Base-by-base conservation (phyloP, 2,113 vertebrate genomes). In the Miniopterus natalensis region DNA sequence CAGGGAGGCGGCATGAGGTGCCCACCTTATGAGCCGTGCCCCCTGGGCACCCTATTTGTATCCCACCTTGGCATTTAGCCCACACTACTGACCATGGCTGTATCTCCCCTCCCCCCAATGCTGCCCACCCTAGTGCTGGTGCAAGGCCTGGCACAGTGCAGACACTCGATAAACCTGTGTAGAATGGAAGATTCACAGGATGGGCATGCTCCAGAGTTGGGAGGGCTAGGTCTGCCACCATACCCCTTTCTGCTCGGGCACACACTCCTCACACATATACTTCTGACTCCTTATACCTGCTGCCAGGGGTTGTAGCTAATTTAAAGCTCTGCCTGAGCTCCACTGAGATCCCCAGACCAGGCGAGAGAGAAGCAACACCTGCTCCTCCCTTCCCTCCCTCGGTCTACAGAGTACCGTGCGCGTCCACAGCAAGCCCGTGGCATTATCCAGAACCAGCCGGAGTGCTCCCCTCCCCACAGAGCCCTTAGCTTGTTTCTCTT, bases 371-470 rank as follows among this genome's bases (percentile, higher is more conserved):
- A n/a, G 45, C 14, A 25, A 3, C 23, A 31, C 45, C 8, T 5
- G 5, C 0, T 1, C 10, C 20, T 18, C 47, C n/a, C 23, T 15
- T 8, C 23, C 6, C 13, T 1, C 4, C 8, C 27, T 1, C 3
- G 21, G 36, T 31, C 31, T 3, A 9, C 7, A 17, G 75, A 36
- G 42, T 13, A 21, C 83, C 14, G 1, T 65, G 63, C 31, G 29
- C 63, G 8, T 27, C 25, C 15, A 17, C 29, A 4, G 47, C 9
- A 5, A 59, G 51, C 31, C 9, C 0, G 2, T 3, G 29, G 17
- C 8, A 2, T 42, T 29, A 68, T 17, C 61, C 31, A 10, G 45
- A 25, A 47, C 29, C 13, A 18, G 8, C 65, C 61, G 4, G 9
- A 45, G 75, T 12, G 4, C 51, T 1, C 13, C 3, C 23, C n/a